phyloP scores from a whole-genome alignment of 2,113 vertebrate genomes.

The Colossoma macropomum region DNA sequence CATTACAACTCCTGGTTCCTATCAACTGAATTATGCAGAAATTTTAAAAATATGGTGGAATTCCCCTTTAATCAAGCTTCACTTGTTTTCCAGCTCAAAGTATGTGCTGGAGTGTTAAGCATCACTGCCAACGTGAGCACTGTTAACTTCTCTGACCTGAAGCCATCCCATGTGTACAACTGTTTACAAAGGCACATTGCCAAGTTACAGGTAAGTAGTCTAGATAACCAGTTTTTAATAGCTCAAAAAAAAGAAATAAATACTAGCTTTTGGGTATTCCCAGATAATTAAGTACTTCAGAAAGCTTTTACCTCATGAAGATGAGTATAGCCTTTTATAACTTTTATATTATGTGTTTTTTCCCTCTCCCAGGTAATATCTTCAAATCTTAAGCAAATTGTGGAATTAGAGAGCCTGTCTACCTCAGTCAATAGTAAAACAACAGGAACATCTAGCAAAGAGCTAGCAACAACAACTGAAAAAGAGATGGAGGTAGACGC shows the following conservation, averaged over 20 bases:
- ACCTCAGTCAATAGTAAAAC: constrained; percentile 61
- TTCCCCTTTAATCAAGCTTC: background rate
- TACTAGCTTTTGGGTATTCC: too few species aligned
- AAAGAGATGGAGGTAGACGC: constrained; percentile 36
- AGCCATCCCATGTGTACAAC: constrained; percentile 77
- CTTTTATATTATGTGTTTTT: background rate
- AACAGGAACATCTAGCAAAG: constrained; percentile 45
- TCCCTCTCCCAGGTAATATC: constrained; percentile 80
- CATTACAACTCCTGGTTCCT: too few species aligned
- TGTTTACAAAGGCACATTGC: constrained; percentile 87
- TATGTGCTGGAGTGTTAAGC: constrained; percentile 84
- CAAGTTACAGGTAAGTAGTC: constrained; percentile 86
- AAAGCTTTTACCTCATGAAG: too few species aligned
- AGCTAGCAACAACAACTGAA: constrained; percentile 38
- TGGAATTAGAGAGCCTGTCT: constrained; percentile 54
- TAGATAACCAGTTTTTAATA: background rate
- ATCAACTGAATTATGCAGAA: background rate
- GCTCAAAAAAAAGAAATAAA: background rate
- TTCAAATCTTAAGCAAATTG: constrained; percentile 82
- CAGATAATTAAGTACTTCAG: too few species aligned
- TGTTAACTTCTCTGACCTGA: constrained; percentile 76
- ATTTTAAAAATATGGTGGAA: too few species aligned
- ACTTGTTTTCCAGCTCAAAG: constrained; percentile 83
- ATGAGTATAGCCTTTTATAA: background rate
- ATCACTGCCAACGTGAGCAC: constrained; percentile 82